Percentiles rank a stretch among this genome's conserved stretches.
Conservation (phyloP, 2,888 invertebrate species). For the Eupithecia tripunctaria region DNA sequence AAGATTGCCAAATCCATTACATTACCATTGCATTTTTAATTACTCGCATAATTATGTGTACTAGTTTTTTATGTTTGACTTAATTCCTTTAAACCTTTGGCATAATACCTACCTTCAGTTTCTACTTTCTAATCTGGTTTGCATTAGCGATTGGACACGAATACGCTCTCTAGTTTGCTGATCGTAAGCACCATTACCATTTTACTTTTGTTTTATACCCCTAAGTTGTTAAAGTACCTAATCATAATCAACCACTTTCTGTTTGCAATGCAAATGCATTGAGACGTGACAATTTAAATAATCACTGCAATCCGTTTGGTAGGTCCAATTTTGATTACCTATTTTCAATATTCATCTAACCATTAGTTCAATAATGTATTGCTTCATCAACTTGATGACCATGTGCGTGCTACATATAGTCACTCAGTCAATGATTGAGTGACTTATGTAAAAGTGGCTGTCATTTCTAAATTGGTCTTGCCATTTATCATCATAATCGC, state of each 20-base stretch:
- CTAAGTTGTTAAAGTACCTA: constrained; percentile 57
- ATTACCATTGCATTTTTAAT: constrained; percentile 34
- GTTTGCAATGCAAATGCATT: constrained; percentile 60
- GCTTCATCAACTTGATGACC: neutral
- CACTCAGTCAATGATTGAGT: constrained; percentile 13
- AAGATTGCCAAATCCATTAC: constrained; percentile 37
- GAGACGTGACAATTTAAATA: constrained; percentile 23
- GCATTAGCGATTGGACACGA: constrained; percentile 69
- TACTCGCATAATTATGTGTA: neutral
- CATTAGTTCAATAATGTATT: neutral
- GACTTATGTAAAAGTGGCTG: constrained; percentile 33
- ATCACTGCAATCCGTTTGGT: neutral
- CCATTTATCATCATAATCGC: constrained; percentile 54
- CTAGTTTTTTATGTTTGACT: constrained; percentile 12
- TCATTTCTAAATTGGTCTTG: constrained; percentile 54
- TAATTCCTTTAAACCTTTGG: constrained; percentile 44
- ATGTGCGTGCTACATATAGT: neutral
- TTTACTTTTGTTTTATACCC: constrained; percentile 72
- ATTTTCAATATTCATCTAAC: neutral
- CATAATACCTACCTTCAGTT: constrained; percentile 61
- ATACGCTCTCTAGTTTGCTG: constrained; percentile 68
- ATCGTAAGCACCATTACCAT: constrained; percentile 65
- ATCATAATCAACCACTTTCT: constrained; percentile 68
- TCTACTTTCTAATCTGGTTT: constrained; percentile 78
- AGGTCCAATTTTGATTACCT: neutral